Evolutionary conservation across 2,888 invertebrate species (phyloP).

Genomic region (Harpalus rufipes): DNA sequence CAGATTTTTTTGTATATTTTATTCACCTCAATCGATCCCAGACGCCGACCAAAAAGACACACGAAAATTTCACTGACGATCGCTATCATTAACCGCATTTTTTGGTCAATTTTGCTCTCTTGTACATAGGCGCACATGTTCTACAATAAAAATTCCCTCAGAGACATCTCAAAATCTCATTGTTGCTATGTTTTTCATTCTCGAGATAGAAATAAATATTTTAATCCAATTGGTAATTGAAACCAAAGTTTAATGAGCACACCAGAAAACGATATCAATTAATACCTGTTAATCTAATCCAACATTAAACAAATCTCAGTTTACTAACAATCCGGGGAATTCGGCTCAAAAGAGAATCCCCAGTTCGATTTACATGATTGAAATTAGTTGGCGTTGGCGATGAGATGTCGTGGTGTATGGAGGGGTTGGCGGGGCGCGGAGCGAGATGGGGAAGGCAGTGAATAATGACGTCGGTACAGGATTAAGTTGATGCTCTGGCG

Average conservation of each 20-base stretch:
- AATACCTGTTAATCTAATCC: constrained; percentile 12
- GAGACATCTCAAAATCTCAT: too few relatives aligned
- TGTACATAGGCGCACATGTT: too few relatives aligned
- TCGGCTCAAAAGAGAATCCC: constrained; percentile 10
- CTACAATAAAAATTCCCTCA: too few relatives aligned
- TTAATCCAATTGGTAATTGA: background rate
- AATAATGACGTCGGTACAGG: constrained; percentile 37
- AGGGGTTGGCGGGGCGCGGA: background rate
- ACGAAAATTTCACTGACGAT: too few relatives aligned
- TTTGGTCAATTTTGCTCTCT: too few relatives aligned
- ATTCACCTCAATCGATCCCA: too few relatives aligned
- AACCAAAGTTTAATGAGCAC: background rate
- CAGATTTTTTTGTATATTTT: too few relatives aligned
- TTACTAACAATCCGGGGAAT: constrained; percentile 21
- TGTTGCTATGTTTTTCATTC: too few relatives aligned
- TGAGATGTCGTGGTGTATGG: background rate
- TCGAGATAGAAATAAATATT: too few relatives aligned
- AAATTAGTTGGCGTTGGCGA: constrained; percentile 25
- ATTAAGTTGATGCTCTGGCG: constrained; percentile 23
- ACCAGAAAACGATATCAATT: background rate
- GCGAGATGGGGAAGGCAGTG: background rate
- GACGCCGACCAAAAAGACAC: too few relatives aligned
- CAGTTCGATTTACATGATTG: constrained; percentile 38
- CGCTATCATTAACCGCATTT: too few relatives aligned
- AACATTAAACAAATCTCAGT: constrained; percentile 30